Conservation (phyloP, 2,797 vertebrate species). For the Jordanella pulchra region DNA sequence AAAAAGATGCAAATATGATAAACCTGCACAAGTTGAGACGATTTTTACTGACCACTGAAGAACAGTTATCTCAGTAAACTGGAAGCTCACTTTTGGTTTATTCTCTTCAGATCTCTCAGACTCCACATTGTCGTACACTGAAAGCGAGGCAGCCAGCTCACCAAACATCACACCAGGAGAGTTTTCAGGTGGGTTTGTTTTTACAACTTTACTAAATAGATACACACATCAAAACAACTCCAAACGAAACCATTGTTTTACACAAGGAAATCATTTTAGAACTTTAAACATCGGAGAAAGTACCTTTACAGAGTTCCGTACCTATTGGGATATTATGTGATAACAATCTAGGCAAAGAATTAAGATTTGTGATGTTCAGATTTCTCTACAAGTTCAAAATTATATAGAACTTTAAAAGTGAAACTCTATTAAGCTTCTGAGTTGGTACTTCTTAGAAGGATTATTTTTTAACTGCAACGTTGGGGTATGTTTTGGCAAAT, state of each 20-base stretch:
- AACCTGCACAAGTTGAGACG: not conserved
- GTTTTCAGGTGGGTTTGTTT: constrained; percentile 90
- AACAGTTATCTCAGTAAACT: constrained; percentile 3
- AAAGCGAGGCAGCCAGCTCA: constrained; percentile 94
- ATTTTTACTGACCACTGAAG: constrained; percentile 1
- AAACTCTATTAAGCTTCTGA: not conserved
- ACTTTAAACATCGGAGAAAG: not conserved
- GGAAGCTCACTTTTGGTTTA: constrained; percentile 47
- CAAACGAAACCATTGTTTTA: constrained; percentile 2
- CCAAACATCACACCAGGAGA: constrained; percentile 90
- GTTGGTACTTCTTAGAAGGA: not conserved
- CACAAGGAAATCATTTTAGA: constrained; percentile 1
- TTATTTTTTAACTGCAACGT: not conserved
- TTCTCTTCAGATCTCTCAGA: constrained; percentile 90
- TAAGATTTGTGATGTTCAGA: not conserved
- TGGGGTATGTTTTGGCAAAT: not conserved
- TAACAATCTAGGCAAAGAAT: not conserved
- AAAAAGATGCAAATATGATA: constrained; percentile 28
- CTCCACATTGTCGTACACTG: constrained; percentile 99
- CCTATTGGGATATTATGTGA: not conserved
- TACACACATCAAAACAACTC: constrained; percentile 15
- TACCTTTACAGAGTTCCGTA: not conserved
- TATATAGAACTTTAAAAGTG: not conserved
- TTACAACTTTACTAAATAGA: constrained; percentile 38
- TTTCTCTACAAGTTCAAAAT: not conserved